Base-by-base conservation (phyloP, 2,113 vertebrate genomes). In the Silurus glanis region DNA sequence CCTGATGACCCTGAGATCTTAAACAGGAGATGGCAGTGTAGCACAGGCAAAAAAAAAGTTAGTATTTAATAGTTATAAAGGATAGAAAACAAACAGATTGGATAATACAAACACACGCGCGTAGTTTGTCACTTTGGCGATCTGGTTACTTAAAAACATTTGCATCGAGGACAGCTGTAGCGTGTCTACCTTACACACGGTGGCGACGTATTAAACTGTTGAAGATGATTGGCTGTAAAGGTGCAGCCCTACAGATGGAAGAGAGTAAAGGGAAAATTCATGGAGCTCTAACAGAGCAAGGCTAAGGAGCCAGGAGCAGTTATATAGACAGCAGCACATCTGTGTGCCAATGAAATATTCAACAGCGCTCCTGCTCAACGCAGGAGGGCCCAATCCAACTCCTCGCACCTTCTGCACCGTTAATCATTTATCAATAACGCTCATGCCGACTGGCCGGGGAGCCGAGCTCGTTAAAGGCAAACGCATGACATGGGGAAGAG, bases 341-440 rank as follows among this genome's bases (percentile, higher is more conserved):
- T 95, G 94, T 94, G 94, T 87, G 93, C 89, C 90, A 13, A 94
- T 95, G 91, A 95, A 95, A 95, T 95, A 95, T 95, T 95, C 91
- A 95, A 92, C 90, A 94, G 93, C 25, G 87, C 92, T 92, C 93
- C 92, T 89, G 93, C 92, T 93, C 93, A 93, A 93, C 69, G 87
- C 91, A 94, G 94, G 90, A 93, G 91, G 88, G 91, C 88, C 71
- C 88, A 91, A 92, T 93, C 92, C 91, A 89, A 90, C 91, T 91
- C 89, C 92, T 92, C 92, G 92, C 93, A 94, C 93, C 92, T 94
- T 93, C 93, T 93, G 92, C 91, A 89, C 88, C 86, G 93, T 95
- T 95, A 94, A 95, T 95, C 94, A 95, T 95, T 95, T 94, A 95
- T 95, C 94, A 94, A 95, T 94, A 94, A 93, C 92, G 89, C 91